phyloP scores from a whole-genome alignment of 2,797 vertebrate genomes.

The Gymnothorax javanicus region DNA sequence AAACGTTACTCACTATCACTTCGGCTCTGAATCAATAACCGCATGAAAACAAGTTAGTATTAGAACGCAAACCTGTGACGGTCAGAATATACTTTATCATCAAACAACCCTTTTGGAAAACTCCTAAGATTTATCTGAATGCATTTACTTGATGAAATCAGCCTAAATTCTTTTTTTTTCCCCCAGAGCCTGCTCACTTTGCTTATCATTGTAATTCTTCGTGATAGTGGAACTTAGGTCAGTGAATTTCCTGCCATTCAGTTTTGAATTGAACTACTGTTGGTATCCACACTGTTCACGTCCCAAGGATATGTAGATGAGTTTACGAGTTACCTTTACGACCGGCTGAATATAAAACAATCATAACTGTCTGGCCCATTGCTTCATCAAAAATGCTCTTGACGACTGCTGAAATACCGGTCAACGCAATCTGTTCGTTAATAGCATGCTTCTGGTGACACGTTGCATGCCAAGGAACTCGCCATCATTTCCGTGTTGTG shows the following conservation, averaged over 20 bases:
- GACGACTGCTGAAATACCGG: neutral
- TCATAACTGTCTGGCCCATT: neutral
- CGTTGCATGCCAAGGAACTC: slow-evolving; percentile 60
- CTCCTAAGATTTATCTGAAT: neutral
- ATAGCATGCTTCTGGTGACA: slow-evolving; percentile 56
- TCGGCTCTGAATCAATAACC: neutral
- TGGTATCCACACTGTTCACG: neutral
- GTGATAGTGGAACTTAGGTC: neutral
- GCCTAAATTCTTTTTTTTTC: neutral
- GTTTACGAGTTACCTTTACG: neutral
- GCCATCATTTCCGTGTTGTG: slow-evolving; percentile 44
- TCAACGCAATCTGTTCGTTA: neutral
- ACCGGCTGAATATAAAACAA: neutral
- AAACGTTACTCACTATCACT: neutral
- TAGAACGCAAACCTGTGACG: neutral
- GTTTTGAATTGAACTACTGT: neutral
- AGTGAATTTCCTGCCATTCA: neutral
- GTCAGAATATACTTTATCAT: neutral
- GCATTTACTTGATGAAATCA: neutral
- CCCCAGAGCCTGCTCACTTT: neutral
- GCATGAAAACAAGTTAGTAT: neutral
- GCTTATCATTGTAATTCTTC: neutral
- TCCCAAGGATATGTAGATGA: neutral
- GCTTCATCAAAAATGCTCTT: neutral
- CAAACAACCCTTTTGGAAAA: neutral